Conservation (phyloP, 2,113 vertebrate genomes). For the Epinephelus fuscoguttatus region DNA sequence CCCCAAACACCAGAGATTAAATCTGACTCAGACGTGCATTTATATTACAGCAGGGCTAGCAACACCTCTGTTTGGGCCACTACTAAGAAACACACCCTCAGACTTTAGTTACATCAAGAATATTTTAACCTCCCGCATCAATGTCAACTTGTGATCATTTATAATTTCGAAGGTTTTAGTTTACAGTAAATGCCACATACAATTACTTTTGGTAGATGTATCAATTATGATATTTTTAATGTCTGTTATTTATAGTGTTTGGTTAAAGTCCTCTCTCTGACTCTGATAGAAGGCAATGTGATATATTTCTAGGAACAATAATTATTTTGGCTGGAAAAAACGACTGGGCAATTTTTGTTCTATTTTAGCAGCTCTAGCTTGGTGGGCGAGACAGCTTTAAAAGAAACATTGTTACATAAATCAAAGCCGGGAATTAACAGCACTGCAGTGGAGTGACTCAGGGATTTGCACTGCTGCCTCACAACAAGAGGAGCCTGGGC, state of each 20-base stretch:
- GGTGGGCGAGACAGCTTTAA: neutral
- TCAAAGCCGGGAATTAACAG: neutral
- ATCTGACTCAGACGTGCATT: slow-evolving; percentile 28
- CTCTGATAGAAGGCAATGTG: slow-evolving; percentile 4
- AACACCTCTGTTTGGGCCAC: slow-evolving; percentile 30
- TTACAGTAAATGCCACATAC: slow-evolving; percentile 14
- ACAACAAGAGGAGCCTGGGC: neutral
- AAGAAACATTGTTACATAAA: slow-evolving; percentile 35
- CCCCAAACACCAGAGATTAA: slow-evolving; percentile 30
- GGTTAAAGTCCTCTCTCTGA: slow-evolving; percentile 8
- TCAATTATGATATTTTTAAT: slow-evolving; percentile 10
- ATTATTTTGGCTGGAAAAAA: slow-evolving; percentile 27
- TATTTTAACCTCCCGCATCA: slow-evolving; percentile 8
- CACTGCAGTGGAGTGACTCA: neutral
- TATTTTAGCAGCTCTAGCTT: slow-evolving; percentile 29
- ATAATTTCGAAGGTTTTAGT: slow-evolving; percentile 14
- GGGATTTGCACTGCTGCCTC: neutral
- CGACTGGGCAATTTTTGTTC: slow-evolving; percentile 11
- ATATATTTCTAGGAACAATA: slow-evolving; percentile 25
- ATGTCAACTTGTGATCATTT: slow-evolving; percentile 4
- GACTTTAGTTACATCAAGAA: slow-evolving; percentile 27
- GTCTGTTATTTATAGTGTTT: slow-evolving; percentile 37
- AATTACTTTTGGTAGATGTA: slow-evolving; percentile 15
- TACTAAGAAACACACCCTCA: slow-evolving; percentile 21
- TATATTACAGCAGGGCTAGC: slow-evolving; percentile 16